phyloP scores from a whole-genome alignment of 2,888 invertebrate genomes.

The Brenthis ino region DNA sequence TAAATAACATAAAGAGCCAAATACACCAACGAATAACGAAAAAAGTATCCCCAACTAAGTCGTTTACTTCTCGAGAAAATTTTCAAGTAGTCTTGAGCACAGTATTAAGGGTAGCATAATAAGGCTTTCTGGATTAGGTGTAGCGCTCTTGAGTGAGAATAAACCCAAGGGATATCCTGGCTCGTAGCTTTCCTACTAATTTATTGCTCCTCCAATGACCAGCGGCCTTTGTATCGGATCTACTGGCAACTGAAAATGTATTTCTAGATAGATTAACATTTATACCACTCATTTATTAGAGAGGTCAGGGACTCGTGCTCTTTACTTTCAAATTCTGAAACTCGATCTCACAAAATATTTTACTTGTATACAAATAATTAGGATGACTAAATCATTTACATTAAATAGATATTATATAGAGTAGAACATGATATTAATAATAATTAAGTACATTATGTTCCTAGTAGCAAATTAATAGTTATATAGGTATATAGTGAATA shows the following conservation, averaged over 20 bases:
- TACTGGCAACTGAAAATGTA: slow-evolving; percentile 75
- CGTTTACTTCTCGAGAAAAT: slow-evolving; percentile 73
- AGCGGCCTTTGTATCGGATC: slow-evolving; percentile 80
- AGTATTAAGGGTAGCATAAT: slow-evolving; percentile 81
- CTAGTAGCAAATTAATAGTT: too few species aligned
- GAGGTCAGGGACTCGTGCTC: slow-evolving; percentile 28
- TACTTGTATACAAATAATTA: slow-evolving; percentile 2
- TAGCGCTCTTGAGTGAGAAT: slow-evolving; percentile 81
- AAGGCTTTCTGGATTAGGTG: slow-evolving; percentile 82
- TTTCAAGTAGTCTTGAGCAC: slow-evolving; percentile 81
- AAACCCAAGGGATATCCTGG: slow-evolving; percentile 81
- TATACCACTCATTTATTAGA: slow-evolving; percentile 72
- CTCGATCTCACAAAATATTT: slow-evolving; percentile 2
- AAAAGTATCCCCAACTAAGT: slow-evolving; percentile 59
- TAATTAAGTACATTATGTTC: too few species aligned
- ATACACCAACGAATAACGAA: slow-evolving; percentile 39
- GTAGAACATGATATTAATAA: too few species aligned
- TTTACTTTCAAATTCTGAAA: slow-evolving; percentile 20
- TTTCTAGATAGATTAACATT: slow-evolving; percentile 77
- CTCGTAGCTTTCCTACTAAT: slow-evolving; percentile 80
- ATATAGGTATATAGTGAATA: too few species aligned
- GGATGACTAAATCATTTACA: background rate
- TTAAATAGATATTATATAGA: too few species aligned
- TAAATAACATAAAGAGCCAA: slow-evolving; percentile 43
- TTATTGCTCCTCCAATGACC: slow-evolving; percentile 78